Base-by-base conservation (phyloP, 2,113 vertebrate genomes). In the Tyrannus savana region DNA sequence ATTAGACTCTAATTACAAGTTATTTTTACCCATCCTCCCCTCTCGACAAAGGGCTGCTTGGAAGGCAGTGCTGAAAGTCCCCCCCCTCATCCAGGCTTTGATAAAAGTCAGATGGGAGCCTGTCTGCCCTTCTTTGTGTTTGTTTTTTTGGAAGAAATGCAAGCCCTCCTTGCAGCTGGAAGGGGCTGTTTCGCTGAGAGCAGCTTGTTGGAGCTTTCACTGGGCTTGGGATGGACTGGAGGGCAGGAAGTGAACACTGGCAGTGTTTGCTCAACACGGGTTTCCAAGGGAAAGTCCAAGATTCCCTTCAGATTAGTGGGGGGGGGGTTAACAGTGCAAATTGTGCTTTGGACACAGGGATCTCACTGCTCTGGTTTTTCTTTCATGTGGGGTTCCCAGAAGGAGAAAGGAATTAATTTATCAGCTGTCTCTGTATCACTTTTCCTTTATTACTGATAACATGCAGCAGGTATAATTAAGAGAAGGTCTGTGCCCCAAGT, bases 1-100 rank as follows among this genome's bases (percentile, higher is more conserved):
- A 92, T 95, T 94, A 94, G 86, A 11, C 86, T 84, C 86, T 96
- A 92, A 96, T 94, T 92, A 69, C 87, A 76, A 92, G 82, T 92
- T 94, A 92, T 94, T 96, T 94, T 96, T 90, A 94, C 90, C 83
- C 92, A 81, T 52, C 86, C 59, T 94, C 74, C 87, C 68, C 17
- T 87, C 87, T 63, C 87, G 33, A 76, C 86, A 94, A 94, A 84
- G 81, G 52, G 67, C 67, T 83, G 80, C 84, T 93, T 85, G 84
- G 84, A 64, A 89, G 68, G 89, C 85, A 35, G 41, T 4, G 68
- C n/a, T 84, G 82, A 76, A 90, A 94, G 47, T 72, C 78, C 76
- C 90, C 76, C 90, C 78, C 89, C 90, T 64, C 86, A 84, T 68
- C 69, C 83, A 63, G 58, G 74, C 68, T 94, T 68, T 73, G 92